A percentile compares a stretch with the other conserved stretches of the same genome.
These are phyloP conservation scores for Melanotaenia boesemani DNA, from an alignment of 2,797 vertebrate genomes.

Conservation along the genomic window DNA sequence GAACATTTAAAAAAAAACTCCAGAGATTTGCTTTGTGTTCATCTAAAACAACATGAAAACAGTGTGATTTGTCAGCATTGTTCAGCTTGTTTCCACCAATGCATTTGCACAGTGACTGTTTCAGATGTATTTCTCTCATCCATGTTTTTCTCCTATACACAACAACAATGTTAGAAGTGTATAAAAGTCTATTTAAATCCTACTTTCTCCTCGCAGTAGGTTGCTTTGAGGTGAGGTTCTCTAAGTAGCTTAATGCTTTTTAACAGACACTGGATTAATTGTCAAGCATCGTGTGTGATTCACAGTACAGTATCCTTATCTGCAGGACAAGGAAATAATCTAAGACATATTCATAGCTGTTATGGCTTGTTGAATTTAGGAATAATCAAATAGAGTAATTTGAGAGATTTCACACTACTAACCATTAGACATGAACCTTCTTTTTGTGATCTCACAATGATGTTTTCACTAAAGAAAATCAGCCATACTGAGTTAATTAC, in stretches of 20 bases:
- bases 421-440: background rate
- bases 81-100: background rate
- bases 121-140: background rate
- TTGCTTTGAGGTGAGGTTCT: slow-evolving; percentile 13
- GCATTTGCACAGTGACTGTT: background rate
- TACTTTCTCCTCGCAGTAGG: background rate
- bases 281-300: background rate
- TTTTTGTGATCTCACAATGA: background rate
- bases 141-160: background rate
- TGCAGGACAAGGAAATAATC: slow-evolving; percentile 1
- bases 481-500: no score
- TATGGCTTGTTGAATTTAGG: background rate
- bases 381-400: background rate
- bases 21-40: background rate
- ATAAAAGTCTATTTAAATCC: background rate
- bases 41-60: background rate
- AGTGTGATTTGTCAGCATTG: no score
- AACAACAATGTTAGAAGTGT: background rate
- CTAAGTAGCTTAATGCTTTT: slow-evolving; percentile 11
- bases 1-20: no score
- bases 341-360: background rate
- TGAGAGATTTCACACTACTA: background rate
- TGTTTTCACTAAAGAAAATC: background rate
- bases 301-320: background rate
- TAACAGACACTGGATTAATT: slow-evolving; percentile 11